These are phyloP conservation scores for Sebastes iracundus DNA, from an alignment of 2,797 vertebrate genomes.

Conservation along the genomic window DNA sequence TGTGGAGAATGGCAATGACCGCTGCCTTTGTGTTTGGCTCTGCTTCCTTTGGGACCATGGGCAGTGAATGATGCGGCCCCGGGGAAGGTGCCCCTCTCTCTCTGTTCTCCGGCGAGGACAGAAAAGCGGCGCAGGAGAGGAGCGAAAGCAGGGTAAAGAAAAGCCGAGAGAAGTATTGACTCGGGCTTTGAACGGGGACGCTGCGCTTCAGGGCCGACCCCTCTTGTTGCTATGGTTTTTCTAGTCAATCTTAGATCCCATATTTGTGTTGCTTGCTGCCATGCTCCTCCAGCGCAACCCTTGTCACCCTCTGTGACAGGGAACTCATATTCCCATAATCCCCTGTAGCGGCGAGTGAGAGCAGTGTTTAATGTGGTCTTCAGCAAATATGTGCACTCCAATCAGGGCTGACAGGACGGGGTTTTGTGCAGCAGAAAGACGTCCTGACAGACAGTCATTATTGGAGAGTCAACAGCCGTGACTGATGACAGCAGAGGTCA, in stretches of 20 bases:
- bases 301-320: constrained; percentile 50
- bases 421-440: constrained; percentile 63
- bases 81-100: constrained; percentile 77
- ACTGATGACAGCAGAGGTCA: constrained; percentile 81
- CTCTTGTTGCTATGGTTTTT: constrained; percentile 78
- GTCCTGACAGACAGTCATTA: constrained; percentile 75
- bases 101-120: constrained; percentile 67
- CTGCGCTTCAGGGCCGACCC: constrained; percentile 69
- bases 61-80: constrained; percentile 81
- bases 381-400: constrained; percentile 81
- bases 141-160: constrained; percentile 68
- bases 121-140: constrained; percentile 68
- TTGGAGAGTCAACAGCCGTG: constrained; percentile 80
- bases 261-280: constrained; percentile 61
- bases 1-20: constrained; percentile 84
- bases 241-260: constrained; percentile 72
- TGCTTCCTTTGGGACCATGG: constrained; percentile 74
- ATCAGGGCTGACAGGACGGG: constrained; percentile 75
- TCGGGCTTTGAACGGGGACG: constrained; percentile 65
- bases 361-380: constrained; percentile 64
- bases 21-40: constrained; percentile 74
- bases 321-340: constrained; percentile 82
- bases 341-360: constrained; percentile 48
- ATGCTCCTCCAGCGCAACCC: constrained; percentile 38
- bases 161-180: constrained; percentile 76